Evolutionary conservation across 2,888 invertebrate species (phyloP).

Genomic region (Pherbina coryleti): DNA sequence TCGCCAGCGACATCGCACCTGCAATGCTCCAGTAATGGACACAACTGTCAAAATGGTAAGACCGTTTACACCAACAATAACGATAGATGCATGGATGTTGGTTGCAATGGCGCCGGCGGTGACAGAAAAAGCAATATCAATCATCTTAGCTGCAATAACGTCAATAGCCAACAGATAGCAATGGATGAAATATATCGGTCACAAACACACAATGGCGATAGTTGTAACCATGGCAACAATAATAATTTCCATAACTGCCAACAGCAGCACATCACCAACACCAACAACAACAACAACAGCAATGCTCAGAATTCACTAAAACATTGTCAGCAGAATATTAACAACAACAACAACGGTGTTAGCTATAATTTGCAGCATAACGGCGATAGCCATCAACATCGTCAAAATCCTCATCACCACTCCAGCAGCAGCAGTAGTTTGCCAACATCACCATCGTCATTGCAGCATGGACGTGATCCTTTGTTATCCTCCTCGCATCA

Average conservation of each 20-base stretch:
- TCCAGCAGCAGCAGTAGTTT: constrained; percentile 44
- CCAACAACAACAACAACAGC: constrained; percentile 24
- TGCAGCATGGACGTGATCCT: constrained; percentile 61
- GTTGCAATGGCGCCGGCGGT: constrained; percentile 46
- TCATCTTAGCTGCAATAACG: constrained; percentile 45
- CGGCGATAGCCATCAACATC: constrained; percentile 46
- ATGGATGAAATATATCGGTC: constrained; percentile 46
- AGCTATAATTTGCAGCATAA: constrained; percentile 46
- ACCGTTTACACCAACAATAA: constrained; percentile 32
- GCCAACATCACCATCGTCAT: constrained; percentile 48
- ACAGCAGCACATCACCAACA: constrained; percentile 36
- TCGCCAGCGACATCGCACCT: constrained; percentile 65
- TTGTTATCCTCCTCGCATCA: constrained; percentile 65
- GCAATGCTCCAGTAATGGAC: constrained; percentile 44
- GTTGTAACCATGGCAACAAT: constrained; percentile 14
- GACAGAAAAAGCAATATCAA: constrained; percentile 37
- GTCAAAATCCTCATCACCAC: constrained; percentile 37
- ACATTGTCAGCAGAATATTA: constrained; percentile 43
- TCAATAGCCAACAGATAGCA: constrained; percentile 45
- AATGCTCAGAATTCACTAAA: constrained; percentile 25
- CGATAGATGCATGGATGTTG: constrained; percentile 47
- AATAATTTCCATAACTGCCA: constrained; percentile 38
- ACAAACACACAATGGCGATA: constrained; percentile 9
- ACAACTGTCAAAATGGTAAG: constrained; percentile 18
- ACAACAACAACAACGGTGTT: constrained; percentile 40